Evolutionary conservation across 2,888 invertebrate species (phyloP).

Genomic region (Sesia bembeciformis): DNA sequence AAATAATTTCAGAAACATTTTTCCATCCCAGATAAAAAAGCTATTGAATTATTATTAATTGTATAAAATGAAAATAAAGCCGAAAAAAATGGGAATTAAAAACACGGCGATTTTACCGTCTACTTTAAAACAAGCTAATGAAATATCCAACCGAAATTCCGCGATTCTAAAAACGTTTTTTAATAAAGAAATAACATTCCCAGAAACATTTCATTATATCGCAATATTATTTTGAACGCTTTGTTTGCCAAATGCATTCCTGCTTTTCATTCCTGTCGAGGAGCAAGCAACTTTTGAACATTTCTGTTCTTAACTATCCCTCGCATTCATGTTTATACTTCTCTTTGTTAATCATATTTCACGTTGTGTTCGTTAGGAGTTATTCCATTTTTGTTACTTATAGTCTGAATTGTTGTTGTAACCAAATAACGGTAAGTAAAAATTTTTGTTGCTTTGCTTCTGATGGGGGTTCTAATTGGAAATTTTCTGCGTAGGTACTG

Average conservation of each 20-base stretch:
- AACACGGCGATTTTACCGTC: too few species aligned
- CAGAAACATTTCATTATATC: not conserved
- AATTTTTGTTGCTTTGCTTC: too few species aligned
- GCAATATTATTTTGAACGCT: conserved; percentile 18
- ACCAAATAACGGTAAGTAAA: not conserved
- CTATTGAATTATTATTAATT: too few species aligned
- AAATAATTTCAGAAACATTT: too few species aligned
- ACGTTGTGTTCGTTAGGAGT: conserved; percentile 39
- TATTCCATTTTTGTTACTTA: conserved; percentile 20
- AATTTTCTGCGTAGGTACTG: too few species aligned
- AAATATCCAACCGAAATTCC: not conserved
- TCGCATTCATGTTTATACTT: conserved; percentile 28
- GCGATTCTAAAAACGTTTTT: not conserved
- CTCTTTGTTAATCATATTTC: conserved; percentile 47
- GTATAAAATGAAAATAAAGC: too few species aligned
- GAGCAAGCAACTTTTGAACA: conserved; percentile 26
- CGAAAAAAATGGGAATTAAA: too few species aligned
- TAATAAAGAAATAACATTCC: not conserved
- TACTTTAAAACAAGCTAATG: too few species aligned
- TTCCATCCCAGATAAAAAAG: too few species aligned
- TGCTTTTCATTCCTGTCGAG: conserved; percentile 30
- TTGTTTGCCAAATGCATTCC: conserved; percentile 30
- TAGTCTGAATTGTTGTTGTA: not conserved
- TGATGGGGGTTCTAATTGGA: too few species aligned
- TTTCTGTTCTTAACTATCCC: conserved; percentile 41